Evolutionary conservation across 2,113 vertebrate species (phyloP).

Genomic region (Zosterops pallidus): DNA sequence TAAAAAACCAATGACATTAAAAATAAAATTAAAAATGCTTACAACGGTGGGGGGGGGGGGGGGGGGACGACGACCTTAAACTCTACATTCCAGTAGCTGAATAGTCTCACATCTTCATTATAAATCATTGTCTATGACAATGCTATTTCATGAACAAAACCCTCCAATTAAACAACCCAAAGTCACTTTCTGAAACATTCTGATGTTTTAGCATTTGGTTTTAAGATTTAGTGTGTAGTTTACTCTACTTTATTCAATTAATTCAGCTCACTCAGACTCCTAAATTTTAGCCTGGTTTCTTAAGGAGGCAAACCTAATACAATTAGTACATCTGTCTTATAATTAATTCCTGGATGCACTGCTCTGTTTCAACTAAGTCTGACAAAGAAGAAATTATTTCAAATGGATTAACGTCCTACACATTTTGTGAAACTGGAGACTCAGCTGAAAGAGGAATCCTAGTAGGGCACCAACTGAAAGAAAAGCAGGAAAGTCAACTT

Average conservation of each 20-base stretch:
- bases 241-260: background rate
- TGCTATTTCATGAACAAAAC: background rate
- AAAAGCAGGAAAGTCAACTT: background rate
- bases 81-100: background rate
- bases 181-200: conserved; percentile 4
- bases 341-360: background rate
- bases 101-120: background rate
- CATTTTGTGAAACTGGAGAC: background rate
- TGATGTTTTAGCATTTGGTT: background rate
- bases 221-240: background rate
- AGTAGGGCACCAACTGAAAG: background rate
- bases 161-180: background rate
- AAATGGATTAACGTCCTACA: background rate
- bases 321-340: background rate
- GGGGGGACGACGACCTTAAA: background rate
- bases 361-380: background rate
- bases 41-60: accelerated
- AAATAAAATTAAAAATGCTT: background rate
- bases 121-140: background rate
- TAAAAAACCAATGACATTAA: background rate
- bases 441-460: background rate
- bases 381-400: background rate
- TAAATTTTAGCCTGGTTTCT: background rate
- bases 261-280: background rate
- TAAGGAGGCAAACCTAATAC: background rate